Evolutionary conservation across 2,797 vertebrate species (phyloP).

Genomic region (Halcyon smyrnensis): DNA sequence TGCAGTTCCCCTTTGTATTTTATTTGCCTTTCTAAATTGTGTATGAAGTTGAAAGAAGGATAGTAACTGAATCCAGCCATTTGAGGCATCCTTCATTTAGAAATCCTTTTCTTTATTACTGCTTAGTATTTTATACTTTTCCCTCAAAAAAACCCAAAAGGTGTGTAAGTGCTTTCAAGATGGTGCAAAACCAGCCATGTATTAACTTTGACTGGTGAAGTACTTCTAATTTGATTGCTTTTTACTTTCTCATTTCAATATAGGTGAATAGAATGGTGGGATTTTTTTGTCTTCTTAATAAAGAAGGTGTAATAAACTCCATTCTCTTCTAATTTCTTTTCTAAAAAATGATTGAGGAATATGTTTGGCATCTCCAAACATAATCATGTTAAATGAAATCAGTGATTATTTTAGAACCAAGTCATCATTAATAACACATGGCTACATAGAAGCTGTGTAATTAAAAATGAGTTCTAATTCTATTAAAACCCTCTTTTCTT

Average conservation of each 20-base stretch:
- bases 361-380: background rate
- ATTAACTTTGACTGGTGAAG: background rate
- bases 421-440: background rate
- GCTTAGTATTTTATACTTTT: background rate
- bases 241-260: background rate
- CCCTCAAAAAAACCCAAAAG: background rate
- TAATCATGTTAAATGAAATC: background rate
- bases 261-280: background rate
- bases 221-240: background rate
- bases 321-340: background rate
- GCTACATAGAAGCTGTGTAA: background rate
- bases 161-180: background rate
- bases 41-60: background rate
- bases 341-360: background rate
- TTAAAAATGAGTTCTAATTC: background rate
- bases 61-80: background rate
- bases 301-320: background rate
- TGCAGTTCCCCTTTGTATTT: background rate
- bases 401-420: background rate
- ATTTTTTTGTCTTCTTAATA: background rate
- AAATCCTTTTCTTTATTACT: background rate
- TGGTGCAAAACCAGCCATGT: background rate
- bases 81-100: background rate
- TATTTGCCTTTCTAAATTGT: background rate
- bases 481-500: background rate